A percentile compares a stretch with the other conserved stretches of the same genome.
These are phyloP conservation scores for Dascillus cervinus DNA, from an alignment of 2,888 invertebrate genomes.

Conservation along the genomic window DNA sequence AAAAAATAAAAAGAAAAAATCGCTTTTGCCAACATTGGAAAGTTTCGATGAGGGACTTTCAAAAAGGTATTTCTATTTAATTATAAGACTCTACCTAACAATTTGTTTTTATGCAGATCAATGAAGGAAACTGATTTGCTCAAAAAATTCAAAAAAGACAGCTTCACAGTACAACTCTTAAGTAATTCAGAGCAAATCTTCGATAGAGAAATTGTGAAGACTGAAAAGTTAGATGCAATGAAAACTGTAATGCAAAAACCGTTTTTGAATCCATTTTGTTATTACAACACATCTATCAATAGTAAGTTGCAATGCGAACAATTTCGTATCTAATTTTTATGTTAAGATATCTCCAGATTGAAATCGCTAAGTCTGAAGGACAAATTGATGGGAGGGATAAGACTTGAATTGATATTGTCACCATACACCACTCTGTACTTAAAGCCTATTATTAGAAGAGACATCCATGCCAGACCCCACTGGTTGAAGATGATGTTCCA, in stretches of 20 bases:
- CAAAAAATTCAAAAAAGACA: too few species aligned
- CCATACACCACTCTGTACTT: slow-evolving; percentile 64
- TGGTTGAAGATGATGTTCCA: slow-evolving; percentile 69
- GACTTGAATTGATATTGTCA: slow-evolving; percentile 50
- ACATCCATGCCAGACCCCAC: slow-evolving; percentile 54
- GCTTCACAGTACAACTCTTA: too few species aligned
- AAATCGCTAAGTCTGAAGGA: slow-evolving; percentile 24
- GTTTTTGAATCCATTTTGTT: slow-evolving; percentile 37
- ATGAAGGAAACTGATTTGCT: too few species aligned
- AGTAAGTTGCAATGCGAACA: slow-evolving; percentile 27
- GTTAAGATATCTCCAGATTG: too few species aligned
- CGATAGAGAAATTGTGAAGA: too few species aligned
- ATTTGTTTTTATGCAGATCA: too few species aligned
- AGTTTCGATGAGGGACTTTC: slow-evolving; percentile 3
- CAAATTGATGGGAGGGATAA: slow-evolving; percentile 34
- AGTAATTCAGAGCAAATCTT: too few species aligned
- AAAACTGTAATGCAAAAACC: too few species aligned
- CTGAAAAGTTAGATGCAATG: too few species aligned
- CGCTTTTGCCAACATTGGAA: slow-evolving; percentile 5
- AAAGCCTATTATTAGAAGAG: slow-evolving; percentile 78
- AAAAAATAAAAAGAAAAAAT: slow-evolving; percentile 4
- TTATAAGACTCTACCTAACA: too few species aligned
- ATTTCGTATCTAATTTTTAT: too few species aligned
- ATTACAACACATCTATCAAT: slow-evolving; percentile 38
- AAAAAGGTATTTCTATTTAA: slow-evolving; percentile 12